A percentile compares a stretch with the other conserved stretches of the same genome.
These are phyloP conservation scores for rat (Rattus norvegicus) DNA, from an alignment of 2,113 vertebrate species.

Conservation along the genomic window DNA sequence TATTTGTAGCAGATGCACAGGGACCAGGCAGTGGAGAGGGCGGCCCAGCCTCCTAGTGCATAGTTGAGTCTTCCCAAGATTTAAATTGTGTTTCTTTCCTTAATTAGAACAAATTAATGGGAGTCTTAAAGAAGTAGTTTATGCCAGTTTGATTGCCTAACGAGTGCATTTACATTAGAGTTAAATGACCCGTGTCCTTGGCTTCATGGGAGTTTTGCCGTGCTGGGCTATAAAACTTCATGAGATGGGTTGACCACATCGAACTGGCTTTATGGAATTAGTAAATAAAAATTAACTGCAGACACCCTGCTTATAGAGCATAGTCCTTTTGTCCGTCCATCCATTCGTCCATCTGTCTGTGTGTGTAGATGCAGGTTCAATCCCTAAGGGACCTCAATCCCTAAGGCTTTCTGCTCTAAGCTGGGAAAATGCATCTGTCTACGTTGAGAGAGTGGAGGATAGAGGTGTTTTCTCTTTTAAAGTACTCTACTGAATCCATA, in stretches of 20 bases:
- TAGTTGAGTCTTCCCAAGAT: conserved; percentile 45
- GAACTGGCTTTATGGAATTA: conserved; percentile 74
- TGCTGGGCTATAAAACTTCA: conserved; percentile 73
- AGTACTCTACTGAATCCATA: conserved; percentile 25
- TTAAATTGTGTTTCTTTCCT: conserved; percentile 54
- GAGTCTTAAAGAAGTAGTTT: conserved; percentile 46
- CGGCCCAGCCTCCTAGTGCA: background rate
- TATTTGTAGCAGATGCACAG: conserved; percentile 6
- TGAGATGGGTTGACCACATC: conserved; percentile 59
- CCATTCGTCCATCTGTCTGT: background rate
- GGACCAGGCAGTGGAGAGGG: background rate
- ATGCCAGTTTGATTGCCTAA: conserved; percentile 40
- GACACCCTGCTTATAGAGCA: conserved; percentile 51
- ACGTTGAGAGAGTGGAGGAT: background rate
- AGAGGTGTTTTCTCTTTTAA: background rate
- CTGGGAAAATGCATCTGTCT: background rate
- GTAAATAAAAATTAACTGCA: conserved; percentile 68
- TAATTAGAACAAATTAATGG: conserved; percentile 21
- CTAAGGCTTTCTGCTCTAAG: conserved; percentile 9
- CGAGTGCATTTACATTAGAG: background rate
- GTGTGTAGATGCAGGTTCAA: background rate
- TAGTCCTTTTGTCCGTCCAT: background rate
- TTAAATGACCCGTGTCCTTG: background rate
- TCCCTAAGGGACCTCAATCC: background rate
- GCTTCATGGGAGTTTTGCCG: conserved; percentile 59